Percentiles rank a stretch among this genome's conserved stretches.
These are phyloP conservation scores for Poecile montanus DNA, from an alignment of 2,797 vertebrate species.

Conservation along the genomic window DNA sequence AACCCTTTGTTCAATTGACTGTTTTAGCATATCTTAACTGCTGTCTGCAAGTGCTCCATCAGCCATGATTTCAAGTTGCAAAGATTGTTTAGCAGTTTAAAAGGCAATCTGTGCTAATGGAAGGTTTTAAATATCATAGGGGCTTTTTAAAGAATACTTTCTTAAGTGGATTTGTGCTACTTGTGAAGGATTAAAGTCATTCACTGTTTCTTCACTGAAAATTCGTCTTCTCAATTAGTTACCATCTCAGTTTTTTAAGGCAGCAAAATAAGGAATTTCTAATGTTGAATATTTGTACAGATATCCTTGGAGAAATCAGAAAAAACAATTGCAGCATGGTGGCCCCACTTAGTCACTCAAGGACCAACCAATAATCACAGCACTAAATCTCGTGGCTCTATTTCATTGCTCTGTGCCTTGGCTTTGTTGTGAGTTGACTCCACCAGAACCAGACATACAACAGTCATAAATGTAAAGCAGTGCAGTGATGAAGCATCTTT, in stretches of 20 bases:
- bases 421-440: neutral
- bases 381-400: rapidly evolving
- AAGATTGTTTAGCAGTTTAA: neutral
- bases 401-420: neutral
- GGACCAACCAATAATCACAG: rapidly evolving
- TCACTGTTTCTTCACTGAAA: neutral
- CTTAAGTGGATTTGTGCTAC: constrained; percentile 5
- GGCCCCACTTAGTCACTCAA: neutral
- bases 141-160: neutral
- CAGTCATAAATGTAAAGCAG: neutral
- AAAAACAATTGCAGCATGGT: neutral
- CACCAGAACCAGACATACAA: neutral
- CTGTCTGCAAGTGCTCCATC: neutral
- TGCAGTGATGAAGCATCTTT: neutral
- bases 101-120: neutral
- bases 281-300: neutral
- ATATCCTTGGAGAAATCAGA: neutral
- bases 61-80: neutral
- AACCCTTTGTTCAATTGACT: neutral
- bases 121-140: constrained; percentile 25
- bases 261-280: neutral
- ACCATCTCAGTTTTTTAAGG: neutral
- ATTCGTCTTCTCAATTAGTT: neutral
- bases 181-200: constrained; percentile 34
- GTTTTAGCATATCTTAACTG: neutral